Evolutionary conservation across 2,888 invertebrate genomes (phyloP), one percentile per base, ranked within the genome.

Genomic region (Teinopalpus imperialis): DNA sequence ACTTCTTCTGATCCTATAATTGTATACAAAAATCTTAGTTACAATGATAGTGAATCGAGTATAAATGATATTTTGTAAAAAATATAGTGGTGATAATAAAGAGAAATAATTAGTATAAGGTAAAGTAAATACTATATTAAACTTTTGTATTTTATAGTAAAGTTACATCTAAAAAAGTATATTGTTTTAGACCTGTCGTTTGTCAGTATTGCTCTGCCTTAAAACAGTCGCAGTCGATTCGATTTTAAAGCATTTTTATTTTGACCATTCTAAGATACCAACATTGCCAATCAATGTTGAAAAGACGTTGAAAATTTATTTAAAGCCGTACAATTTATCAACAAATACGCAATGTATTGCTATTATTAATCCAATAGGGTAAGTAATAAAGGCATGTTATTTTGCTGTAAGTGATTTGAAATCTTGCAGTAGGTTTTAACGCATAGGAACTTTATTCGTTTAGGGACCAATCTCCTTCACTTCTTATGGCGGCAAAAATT

Each of bases 221-320:
- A 87, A 88, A 49, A 90, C 83, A 43, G 81, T 91, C 2, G 90
- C 91, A 0, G 74, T 89, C 31, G 85, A 89, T 18, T 85, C 90
- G 0, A 62, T 91, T 2, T 75, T 83, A 8, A 75, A 82, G 30
- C 91, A 91, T 61, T 91, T 91, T 51, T 70, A 85, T 45, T 90
- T 90, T 56, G 91, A 91, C 56, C 91, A 91, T 60, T 80, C 89
- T 1, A 87, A 87, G 61, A 68, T 89, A 0, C 81, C 83, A 12
- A 60, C 54, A 3, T 31, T 45, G 13, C 47, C 41, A n/a, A 43
- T 67, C 4, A 43, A 48, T 12, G 31, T 43, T 8, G 43, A n/a
- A n/a, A 40, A 21, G 18, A 46, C 58, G 5, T 51, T 62, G 27
- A 56, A 58, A 32, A 40, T 59, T 14, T 23, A 36, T 21, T 3